A percentile compares a stretch with the other conserved stretches of the same genome.
Evolutionary conservation across 2,113 vertebrate genomes (phyloP).

Genomic region (Sterna hirundo): DNA sequence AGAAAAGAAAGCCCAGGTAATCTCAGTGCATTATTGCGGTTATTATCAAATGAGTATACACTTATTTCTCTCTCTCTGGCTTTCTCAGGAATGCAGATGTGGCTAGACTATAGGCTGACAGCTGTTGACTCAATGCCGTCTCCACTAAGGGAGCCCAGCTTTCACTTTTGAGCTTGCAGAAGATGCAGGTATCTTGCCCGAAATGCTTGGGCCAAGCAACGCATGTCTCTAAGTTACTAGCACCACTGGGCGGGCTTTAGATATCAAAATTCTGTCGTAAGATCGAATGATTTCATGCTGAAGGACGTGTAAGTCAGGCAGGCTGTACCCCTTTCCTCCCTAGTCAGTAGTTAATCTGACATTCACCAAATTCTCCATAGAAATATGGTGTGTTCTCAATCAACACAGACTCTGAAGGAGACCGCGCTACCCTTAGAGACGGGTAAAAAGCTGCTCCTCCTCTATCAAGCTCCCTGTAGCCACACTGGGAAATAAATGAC

Average conservation of each 20-base stretch:
- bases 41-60: constrained; percentile 37
- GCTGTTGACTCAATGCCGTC: neutral
- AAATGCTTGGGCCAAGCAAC: neutral
- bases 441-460: neutral
- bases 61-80: neutral
- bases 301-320: neutral
- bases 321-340: neutral
- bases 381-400: neutral
- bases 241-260: neutral
- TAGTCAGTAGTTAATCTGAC: neutral
- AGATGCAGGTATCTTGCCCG: neutral
- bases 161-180: neutral
- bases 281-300: neutral
- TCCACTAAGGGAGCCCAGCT: neutral
- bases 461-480: neutral
- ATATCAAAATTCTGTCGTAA: neutral
- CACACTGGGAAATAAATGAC: neutral
- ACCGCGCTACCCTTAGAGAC: neutral
- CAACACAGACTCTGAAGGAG: neutral
- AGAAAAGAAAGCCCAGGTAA: constrained; percentile 17
- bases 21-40: constrained; percentile 19
- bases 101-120: neutral
- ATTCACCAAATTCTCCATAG: neutral
- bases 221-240: neutral
- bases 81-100: neutral